Evolutionary conservation across 2,113 vertebrate species (phyloP), one percentile per base, ranked within the genome.

Genomic region (Sceloporus undulatus): DNA sequence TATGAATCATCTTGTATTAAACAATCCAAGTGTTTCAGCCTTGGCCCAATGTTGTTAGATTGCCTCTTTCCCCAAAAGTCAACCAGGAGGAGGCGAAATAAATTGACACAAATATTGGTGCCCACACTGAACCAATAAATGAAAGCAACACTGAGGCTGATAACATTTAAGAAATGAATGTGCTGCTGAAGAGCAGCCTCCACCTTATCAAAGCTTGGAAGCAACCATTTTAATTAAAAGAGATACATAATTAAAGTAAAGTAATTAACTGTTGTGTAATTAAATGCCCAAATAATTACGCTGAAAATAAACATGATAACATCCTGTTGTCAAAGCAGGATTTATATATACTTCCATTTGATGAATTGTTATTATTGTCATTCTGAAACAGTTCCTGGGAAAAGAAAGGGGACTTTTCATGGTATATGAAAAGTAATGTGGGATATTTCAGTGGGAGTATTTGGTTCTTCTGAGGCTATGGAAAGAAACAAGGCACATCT

Each of bases 231-330:
- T 95, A 92, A 93, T 94, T 96, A 94, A 95, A 94, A 94, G 88
- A 94, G 91, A 95, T 95, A 91, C 89, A 91, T 91, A 95, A 94
- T 96, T 96, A 95, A 94, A 96, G 94, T 90, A 81, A 95, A 94
- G 93, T 89, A 94, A 96, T 97, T 95, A 96, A 94, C 94, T 2
- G 0, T 95, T 96, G 95, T 94, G 92, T 96, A 97, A 97, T 97
- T 96, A 97, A 96, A 96, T 95, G 94, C 88, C 92, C 94, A 96
- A 97, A 96, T 96, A 96, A 96, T 97, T 96, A 95, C 94, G 90
- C 92, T 93, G 92, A 95, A 97, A 96, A 96, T 94, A 96, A 96
- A 93, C 92, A 90, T 0, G 90, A 96, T 96, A 96, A 87, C 87
- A 95, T 96, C 94, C 89, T 93, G 84, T 96, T 96, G 95, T 94